phyloP scores from a whole-genome alignment of 2,113 vertebrate genomes.

The Lycocorax pyrrhopterus region DNA sequence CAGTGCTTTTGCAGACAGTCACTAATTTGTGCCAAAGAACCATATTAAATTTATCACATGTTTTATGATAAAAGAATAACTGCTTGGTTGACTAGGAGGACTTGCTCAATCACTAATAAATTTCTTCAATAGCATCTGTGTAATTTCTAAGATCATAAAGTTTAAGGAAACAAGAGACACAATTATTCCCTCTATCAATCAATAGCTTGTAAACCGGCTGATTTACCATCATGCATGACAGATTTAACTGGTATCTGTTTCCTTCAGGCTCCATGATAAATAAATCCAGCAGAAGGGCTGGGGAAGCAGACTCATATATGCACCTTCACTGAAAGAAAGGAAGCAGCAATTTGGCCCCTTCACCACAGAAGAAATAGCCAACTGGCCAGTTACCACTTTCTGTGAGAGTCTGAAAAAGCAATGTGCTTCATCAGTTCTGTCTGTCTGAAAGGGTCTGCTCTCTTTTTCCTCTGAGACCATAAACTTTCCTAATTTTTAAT shows the following conservation, averaged over 20 bases:
- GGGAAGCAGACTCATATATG: not conserved
- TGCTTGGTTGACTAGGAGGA: not conserved
- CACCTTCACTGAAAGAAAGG: not conserved
- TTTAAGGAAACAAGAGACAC: not conserved
- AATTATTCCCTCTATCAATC: not conserved
- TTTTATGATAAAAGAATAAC: not conserved
- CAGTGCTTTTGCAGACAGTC: not conserved
- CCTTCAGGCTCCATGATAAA: not conserved
- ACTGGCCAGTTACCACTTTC: constrained; percentile 13
- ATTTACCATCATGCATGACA: not conserved
- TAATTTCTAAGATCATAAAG: not conserved
- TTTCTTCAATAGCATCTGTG: not conserved
- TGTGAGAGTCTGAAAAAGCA: constrained; percentile 32
- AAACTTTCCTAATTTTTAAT: not conserved
- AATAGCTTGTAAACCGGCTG: not conserved
- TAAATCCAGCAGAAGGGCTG: not conserved
- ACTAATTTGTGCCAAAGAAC: not conserved
- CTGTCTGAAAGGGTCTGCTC: constrained; percentile 18
- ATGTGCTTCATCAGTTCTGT: not conserved
- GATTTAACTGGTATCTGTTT: not conserved
- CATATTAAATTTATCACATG: not conserved
- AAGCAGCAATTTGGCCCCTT: not conserved
- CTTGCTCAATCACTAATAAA: not conserved
- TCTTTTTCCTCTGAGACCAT: constrained; percentile 1
- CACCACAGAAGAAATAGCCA: not conserved